Base-by-base conservation (phyloP, 2,888 invertebrate species). In the Diploptera punctata region DNA sequence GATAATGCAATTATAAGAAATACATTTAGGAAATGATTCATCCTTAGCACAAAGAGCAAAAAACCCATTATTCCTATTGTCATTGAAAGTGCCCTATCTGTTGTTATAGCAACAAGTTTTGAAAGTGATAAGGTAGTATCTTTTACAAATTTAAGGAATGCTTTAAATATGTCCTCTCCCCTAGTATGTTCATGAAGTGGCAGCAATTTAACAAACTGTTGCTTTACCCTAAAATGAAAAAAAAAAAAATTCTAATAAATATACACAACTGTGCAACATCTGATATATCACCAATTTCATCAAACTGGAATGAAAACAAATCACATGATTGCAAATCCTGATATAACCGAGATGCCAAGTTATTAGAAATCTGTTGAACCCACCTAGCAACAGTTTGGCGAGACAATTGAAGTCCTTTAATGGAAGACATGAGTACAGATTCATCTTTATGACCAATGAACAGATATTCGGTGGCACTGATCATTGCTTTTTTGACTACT, bases 391-490 rank as follows among this genome's bases (percentile, higher is more conserved):
- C 52, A 52, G 52, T 52, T 52, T 9, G 13, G n/a, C 9, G 52
- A 52, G 52, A 52, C 52, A 52, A 52, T 2, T 52, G 52, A 16
- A 52, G 9, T 18, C 52, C 21, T 52, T 52, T 3, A n/a, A 52
- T 52, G 52, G 52, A 52, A 52, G 2, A 52, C 52, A 52, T 52
- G n/a, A 52, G 52, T 52, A 10, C 52, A 52, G n/a, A 16, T 52
- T 52, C n/a, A 52, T 52, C 52, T 52, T 52, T 52, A n/a, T 52
- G 52, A 52, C 52, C 5, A 10, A 7, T 10, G 10, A 33, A 33
- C 52, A 52, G 10, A 18, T 9, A 52, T 52, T 52, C 52, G 13
- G 52, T 1, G 52, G 52, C 1, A 52, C 52, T 44, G 1, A 52
- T 2, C 52, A 52, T 52, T 52, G 52, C 3, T 52, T 52, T n/a